Base-by-base conservation (phyloP, 1,140 invertebrate genomes). In the Drosophila ananassae region DNA sequence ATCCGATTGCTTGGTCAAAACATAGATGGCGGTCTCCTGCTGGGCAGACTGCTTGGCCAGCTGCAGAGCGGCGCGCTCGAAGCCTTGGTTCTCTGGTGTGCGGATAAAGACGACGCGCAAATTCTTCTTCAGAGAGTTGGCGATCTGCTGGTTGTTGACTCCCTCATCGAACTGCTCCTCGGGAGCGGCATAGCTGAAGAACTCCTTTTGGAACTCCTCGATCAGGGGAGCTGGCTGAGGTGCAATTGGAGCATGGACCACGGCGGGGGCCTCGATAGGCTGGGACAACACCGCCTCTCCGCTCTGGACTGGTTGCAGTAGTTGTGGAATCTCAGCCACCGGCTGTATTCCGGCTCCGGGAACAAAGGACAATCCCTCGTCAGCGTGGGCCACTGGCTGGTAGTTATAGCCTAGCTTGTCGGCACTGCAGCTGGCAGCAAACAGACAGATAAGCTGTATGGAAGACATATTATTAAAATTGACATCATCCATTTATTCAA, bases 91-190 rank as follows among this genome's bases (percentile, higher is more conserved):
- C 50, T 91, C 89, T 21, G 96, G 96, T 13, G 96, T 95, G 93
- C 96, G 96, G 91, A 97, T 96, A 94, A 97, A 96, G 82, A 97
- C 96, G 77, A 97, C 96, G 91, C 96, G 96, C 92, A 96, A 96
- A 91, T 96, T 95, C 79, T 96, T 96, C 92, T 96, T 95, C 63
- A 95, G 92, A 1, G 94, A 93, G 8, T 68, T 66, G 54, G 77
- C 53, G 37, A 87, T 72, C 51, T 90, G 72, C 53, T 80, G 76
- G 51, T 75, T 62, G 41, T 60, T 71, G 21, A 55, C 46, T 6
- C 37, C 77, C 34, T 91, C 90, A 39, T 91, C 79, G 64, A 75
- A 90, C 17, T 90, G 90, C 17, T 82, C 77, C 52, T 91, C 90
- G 3, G 90, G 90, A 8, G 90, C 90, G 7, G 78, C 55, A 41